Evolutionary conservation across 2,797 vertebrate genomes (phyloP).

Genomic region (Lacerta bilineata): DNA sequence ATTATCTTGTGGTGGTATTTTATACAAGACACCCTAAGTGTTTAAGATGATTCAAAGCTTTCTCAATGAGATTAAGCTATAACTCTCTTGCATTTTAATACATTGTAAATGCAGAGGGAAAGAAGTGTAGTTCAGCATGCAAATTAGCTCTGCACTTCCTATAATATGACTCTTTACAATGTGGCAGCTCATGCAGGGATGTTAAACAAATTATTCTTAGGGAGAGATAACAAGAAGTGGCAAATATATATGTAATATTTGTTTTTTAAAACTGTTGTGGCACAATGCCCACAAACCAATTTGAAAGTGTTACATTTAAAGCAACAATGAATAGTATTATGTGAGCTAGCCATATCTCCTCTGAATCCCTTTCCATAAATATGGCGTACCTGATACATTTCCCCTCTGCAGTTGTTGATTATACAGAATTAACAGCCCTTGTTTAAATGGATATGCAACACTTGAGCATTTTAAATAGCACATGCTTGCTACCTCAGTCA

Average conservation of each 20-base stretch:
- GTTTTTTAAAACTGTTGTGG: slow-evolving; percentile 40
- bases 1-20: slow-evolving; percentile 63
- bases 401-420: neutral
- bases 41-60: slow-evolving; percentile 72
- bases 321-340: slow-evolving; percentile 42
- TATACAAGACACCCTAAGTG: slow-evolving; percentile 64
- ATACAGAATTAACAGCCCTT: neutral
- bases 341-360: slow-evolving; percentile 24
- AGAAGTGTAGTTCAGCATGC: slow-evolving; percentile 61
- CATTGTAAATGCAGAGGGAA: slow-evolving; percentile 43
- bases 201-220: slow-evolving; percentile 2
- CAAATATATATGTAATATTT: slow-evolving; percentile 29
- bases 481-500: neutral
- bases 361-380: slow-evolving; percentile 18
- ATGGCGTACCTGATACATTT: neutral
- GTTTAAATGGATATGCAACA: neutral
- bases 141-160: neutral
- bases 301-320: slow-evolving; percentile 44
- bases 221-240: slow-evolving; percentile 4
- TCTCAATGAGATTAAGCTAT: slow-evolving; percentile 70
- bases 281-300: slow-evolving; percentile 30
- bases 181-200: slow-evolving; percentile 35
- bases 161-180: slow-evolving; percentile 53
- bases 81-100: slow-evolving; percentile 66
- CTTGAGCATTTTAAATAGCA: neutral